Evolutionary conservation across 2,797 vertebrate genomes (phyloP).

Genomic region (Prunella strophiata): DNA sequence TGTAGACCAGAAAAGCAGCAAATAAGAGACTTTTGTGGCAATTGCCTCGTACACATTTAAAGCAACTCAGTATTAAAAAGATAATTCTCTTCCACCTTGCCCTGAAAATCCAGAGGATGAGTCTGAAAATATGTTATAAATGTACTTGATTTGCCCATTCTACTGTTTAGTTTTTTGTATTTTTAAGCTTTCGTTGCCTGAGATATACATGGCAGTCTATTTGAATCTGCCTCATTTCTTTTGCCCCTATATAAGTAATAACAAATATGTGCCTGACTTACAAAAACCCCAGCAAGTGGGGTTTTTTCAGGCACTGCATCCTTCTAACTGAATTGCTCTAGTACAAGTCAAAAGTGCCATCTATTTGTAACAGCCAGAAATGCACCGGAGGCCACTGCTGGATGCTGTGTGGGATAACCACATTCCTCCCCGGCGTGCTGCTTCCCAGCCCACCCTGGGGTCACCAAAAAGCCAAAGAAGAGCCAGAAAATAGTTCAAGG

Average conservation of each 20-base stretch:
- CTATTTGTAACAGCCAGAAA: constrained; percentile 80
- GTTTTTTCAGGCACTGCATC: constrained; percentile 22
- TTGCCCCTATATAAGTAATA: constrained; percentile 53
- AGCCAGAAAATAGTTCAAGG: background rate
- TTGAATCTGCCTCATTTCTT: constrained; percentile 68
- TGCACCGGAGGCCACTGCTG: constrained; percentile 44
- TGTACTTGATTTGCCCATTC: background rate
- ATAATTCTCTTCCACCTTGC: constrained; percentile 37
- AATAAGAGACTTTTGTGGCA: constrained; percentile 48
- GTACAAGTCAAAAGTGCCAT: constrained; percentile 84
- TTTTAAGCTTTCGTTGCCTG: constrained; percentile 51
- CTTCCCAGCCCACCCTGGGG: background rate
- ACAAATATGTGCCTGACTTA: constrained; percentile 55
- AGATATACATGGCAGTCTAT: constrained; percentile 42
- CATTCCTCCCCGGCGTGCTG: background rate
- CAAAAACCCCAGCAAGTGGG: background rate
- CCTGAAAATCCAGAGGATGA: constrained; percentile 1
- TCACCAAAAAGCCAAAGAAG: background rate
- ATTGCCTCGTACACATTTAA: constrained; percentile 33
- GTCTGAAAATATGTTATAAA: background rate
- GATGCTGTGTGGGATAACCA: background rate
- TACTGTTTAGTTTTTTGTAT: constrained; percentile 22
- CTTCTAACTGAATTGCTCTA: constrained; percentile 20
- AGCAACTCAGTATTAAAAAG: constrained; percentile 42
- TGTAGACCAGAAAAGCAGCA: constrained; percentile 72